phyloP scores from a whole-genome alignment of 2,888 invertebrate genomes.

The Cataglyphis rosenhaueri region DNA sequence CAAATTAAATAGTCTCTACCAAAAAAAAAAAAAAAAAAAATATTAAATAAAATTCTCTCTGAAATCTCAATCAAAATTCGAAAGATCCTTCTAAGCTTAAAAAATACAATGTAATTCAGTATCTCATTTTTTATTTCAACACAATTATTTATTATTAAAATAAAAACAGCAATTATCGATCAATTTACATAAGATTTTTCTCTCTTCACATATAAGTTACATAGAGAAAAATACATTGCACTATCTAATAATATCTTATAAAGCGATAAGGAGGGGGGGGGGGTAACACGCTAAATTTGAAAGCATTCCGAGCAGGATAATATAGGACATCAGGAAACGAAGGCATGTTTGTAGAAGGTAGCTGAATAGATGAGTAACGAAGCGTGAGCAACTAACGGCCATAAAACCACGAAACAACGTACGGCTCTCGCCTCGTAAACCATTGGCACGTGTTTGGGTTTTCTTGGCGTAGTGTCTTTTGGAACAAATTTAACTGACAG shows the following conservation, averaged over 20 bases:
- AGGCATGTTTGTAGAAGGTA: conserved; percentile 58
- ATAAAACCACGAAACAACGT: conserved; percentile 74
- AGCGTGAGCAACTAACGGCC: conserved; percentile 72
- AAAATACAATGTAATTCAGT: background rate
- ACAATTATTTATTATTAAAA: background rate
- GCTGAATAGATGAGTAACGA: conserved; percentile 67
- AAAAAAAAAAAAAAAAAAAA: background rate
- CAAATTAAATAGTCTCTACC: background rate
- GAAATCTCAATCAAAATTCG: background rate
- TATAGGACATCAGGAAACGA: conserved; percentile 48
- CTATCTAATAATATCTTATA: background rate
- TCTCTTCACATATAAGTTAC: background rate
- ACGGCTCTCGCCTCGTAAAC: conserved; percentile 70
- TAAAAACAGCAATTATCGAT: background rate
- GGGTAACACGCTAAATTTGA: conserved; percentile 8
- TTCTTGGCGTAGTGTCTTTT: conserved; percentile 51
- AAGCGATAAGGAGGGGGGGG: background rate
- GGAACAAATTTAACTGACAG: conserved; percentile 46
- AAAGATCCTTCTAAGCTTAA: background rate
- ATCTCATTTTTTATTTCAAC: background rate
- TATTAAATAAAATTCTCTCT: background rate
- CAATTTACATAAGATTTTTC: background rate
- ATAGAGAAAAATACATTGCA: background rate
- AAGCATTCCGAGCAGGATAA: conserved; percentile 23
- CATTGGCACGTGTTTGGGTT: conserved; percentile 69